A percentile compares a stretch with the other conserved stretches of the same genome.
Evolutionary conservation across 2,888 invertebrate species (phyloP).

Genomic region (Chaetoderma sp.): DNA sequence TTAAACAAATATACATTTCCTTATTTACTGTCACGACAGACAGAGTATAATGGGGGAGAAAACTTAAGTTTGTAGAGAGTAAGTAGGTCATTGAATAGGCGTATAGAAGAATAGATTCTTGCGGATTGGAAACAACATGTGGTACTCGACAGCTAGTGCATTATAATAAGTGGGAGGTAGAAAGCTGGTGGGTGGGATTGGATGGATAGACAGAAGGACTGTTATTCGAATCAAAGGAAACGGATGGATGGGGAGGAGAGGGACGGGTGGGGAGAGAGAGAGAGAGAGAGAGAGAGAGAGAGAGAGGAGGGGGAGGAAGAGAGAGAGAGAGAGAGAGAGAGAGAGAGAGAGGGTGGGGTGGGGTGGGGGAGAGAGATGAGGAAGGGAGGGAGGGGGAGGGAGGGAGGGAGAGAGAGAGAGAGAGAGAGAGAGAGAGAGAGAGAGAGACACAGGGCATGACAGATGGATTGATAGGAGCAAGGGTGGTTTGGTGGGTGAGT

Average conservation of each 20-base stretch:
- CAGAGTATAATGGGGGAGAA: too few species aligned
- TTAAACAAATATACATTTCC: too few species aligned
- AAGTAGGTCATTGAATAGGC: too few species aligned
- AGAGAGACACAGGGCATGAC: neutral
- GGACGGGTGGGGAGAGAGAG: neutral
- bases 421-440: neutral
- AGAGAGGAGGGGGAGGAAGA: conserved; percentile 4
- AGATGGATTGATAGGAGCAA: neutral
- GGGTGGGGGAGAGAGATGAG: conserved; percentile 13
- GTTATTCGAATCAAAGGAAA: conserved; percentile 1
- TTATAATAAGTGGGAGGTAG: too few species aligned
- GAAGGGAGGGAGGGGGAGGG: conserved; percentile 12
- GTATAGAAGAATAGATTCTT: too few species aligned
- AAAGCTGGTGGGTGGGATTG: too few species aligned
- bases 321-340: neutral
- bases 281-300: conserved; percentile 16
- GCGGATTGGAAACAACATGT: too few species aligned
- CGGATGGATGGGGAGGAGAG: conserved; percentile 14
- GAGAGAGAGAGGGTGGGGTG: conserved; percentile 2
- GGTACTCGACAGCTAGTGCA: too few species aligned
- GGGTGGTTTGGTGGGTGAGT: neutral
- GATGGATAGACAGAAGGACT: neutral
- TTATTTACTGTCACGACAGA: too few species aligned
- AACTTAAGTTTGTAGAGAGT: too few species aligned
- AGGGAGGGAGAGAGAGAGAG: conserved; percentile 7